These are phyloP conservation scores for Melanostigma gelatinosum DNA, from an alignment of 2,113 vertebrate genomes.

Conservation along the genomic window DNA sequence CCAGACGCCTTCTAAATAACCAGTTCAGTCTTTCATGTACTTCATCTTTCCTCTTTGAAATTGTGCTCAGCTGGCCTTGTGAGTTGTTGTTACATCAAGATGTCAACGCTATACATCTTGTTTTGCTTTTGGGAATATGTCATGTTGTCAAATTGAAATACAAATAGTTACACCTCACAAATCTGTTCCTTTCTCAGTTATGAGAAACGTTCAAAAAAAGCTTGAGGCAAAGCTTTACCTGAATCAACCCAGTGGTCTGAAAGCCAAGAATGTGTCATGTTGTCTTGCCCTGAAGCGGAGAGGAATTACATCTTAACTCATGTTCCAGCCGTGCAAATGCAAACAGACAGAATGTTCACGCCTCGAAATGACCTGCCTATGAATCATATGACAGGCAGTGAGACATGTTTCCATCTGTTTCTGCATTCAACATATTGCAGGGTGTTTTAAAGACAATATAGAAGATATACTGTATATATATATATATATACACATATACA, in stretches of 20 bases:
- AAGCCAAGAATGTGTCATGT: neutral
- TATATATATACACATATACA: no score
- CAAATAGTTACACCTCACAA: no score
- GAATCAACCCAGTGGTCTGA: no score
- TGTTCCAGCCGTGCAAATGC: neutral
- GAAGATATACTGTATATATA: no score
- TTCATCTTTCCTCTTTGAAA: neutral
- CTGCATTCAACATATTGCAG: neutral
- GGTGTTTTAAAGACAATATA: neutral
- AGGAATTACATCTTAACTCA: neutral
- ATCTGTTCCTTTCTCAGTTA: neutral
- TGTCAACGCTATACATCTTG: neutral
- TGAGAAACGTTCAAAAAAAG: neutral
- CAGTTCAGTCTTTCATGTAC: no score
- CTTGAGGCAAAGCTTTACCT: neutral
- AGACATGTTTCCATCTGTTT: neutral
- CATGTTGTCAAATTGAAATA: no score
- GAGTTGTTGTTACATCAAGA: neutral
- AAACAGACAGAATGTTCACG: neutral
- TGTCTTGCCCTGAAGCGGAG: neutral
- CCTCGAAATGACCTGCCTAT: neutral
- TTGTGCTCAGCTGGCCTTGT: neutral
- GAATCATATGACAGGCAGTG: neutral
- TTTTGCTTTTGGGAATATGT: neutral
- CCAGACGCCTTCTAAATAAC: no score